Evolutionary conservation across 1,140 invertebrate species (phyloP).

Genomic region (Macrobrachium nipponense): DNA sequence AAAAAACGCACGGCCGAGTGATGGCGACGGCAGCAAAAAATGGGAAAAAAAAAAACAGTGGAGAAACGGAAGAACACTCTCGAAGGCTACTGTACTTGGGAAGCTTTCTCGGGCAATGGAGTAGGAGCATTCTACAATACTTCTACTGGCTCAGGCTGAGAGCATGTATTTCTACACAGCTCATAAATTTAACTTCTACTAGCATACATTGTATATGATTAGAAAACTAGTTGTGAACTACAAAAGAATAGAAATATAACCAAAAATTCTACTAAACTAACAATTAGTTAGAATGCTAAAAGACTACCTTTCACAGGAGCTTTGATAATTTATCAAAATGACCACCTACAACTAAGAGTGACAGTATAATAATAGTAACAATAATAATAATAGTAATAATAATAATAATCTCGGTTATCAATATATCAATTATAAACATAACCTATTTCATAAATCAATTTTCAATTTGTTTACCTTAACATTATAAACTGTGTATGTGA

Average conservation of each 20-base stretch:
- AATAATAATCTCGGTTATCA: no score
- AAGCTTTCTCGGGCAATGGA: slow-evolving; percentile 45
- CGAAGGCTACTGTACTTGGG: slow-evolving; percentile 23
- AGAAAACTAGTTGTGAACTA: slow-evolving; percentile 13
- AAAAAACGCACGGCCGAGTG: slow-evolving; percentile 36
- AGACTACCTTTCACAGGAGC: no score
- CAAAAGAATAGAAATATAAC: not conserved
- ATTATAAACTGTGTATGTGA: no score
- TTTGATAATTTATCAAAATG: no score
- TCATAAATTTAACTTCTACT: slow-evolving; percentile 25
- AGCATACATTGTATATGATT: slow-evolving; percentile 32
- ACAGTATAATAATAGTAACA: no score
- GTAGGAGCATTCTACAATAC: slow-evolving; percentile 55
- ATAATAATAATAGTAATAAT: no score
- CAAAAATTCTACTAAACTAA: not conserved
- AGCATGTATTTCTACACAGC: slow-evolving; percentile 38
- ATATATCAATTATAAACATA: no score
- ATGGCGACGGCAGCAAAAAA: slow-evolving; percentile 35
- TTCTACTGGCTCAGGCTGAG: slow-evolving; percentile 44
- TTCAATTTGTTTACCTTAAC: no score
- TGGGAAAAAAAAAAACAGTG: not conserved
- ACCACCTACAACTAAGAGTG: no score
- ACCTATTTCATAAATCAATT: no score
- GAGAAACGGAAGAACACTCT: slow-evolving; percentile 7
- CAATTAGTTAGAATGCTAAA: no score